Percentiles rank a stretch among this genome's conserved stretches.
phyloP scores from a whole-genome alignment of 1,140 invertebrate genomes.

The Formica exsecta region DNA sequence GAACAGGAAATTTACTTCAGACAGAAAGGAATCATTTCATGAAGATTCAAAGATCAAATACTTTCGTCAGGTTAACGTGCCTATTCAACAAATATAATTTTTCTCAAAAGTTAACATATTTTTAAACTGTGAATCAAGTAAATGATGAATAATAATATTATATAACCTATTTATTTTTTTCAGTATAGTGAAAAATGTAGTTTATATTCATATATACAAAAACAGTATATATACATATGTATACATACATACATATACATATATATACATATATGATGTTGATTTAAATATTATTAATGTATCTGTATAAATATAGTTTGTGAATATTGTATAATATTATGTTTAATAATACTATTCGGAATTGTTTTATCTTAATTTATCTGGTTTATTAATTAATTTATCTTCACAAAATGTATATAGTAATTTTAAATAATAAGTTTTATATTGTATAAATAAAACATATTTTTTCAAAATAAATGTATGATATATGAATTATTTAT shows the following conservation, averaged over 20 bases:
- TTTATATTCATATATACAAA: background rate
- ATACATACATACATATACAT: too few species aligned
- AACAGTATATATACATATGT: background rate
- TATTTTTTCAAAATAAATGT: slow-evolving; percentile 4
- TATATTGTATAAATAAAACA: slow-evolving; percentile 1
- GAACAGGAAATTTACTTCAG: slow-evolving; percentile 69
- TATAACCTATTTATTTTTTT: background rate
- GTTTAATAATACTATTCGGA: too few species aligned
- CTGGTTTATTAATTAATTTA: background rate
- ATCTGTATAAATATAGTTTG: background rate
- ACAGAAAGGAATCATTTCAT: slow-evolving; percentile 68
- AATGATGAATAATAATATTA: background rate
- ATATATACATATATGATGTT: too few species aligned
- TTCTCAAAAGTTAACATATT: background rate
- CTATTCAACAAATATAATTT: background rate
- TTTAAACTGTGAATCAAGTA: background rate
- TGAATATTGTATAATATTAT: background rate
- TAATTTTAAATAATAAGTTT: background rate
- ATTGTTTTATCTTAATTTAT: background rate
- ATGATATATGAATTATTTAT: background rate
- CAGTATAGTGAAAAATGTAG: background rate
- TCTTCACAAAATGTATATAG: background rate
- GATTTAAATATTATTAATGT: background rate
- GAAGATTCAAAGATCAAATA: background rate
- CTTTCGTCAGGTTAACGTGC: background rate